Evolutionary conservation across 2,797 vertebrate species (phyloP).

Genomic region (Rhodeus uyekii): DNA sequence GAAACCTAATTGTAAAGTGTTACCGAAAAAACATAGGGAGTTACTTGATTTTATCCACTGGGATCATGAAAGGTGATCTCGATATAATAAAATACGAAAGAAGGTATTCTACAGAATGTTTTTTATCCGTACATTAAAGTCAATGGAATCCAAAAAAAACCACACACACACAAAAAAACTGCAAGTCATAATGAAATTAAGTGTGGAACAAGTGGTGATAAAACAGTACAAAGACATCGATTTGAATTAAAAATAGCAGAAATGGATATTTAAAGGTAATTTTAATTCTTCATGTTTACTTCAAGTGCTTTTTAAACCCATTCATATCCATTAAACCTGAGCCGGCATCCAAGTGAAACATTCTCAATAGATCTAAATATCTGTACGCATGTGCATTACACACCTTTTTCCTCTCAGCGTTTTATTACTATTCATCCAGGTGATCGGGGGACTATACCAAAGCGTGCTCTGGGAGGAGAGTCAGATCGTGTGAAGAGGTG

Average conservation of each 20-base stretch:
- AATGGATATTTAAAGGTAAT: neutral
- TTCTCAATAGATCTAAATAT: constrained; percentile 27
- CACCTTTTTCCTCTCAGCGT: constrained; percentile 5
- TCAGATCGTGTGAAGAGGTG: constrained; percentile 24
- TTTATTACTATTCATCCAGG: constrained; percentile 48
- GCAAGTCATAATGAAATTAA: too few relatives aligned
- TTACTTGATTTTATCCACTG: neutral
- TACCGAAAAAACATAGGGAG: neutral
- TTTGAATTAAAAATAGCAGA: neutral
- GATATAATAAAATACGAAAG: neutral
- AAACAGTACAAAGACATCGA: neutral
- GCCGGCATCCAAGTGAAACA: constrained; percentile 1
- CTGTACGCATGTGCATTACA: constrained; percentile 19
- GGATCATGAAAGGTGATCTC: neutral
- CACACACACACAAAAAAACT: too few relatives aligned
- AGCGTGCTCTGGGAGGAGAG: constrained; percentile 46
- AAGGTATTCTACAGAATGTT: neutral
- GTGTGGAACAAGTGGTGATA: neutral
- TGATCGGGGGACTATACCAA: constrained; percentile 53
- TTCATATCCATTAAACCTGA: neutral
- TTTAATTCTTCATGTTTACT: neutral
- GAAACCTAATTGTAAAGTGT: too few relatives aligned
- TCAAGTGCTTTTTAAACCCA: constrained; percentile 4
- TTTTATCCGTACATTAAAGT: neutral
- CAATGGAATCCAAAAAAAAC: neutral